Evolutionary conservation across 1,140 invertebrate species (phyloP).

Genomic region (Rhopalosiphum padi): DNA sequence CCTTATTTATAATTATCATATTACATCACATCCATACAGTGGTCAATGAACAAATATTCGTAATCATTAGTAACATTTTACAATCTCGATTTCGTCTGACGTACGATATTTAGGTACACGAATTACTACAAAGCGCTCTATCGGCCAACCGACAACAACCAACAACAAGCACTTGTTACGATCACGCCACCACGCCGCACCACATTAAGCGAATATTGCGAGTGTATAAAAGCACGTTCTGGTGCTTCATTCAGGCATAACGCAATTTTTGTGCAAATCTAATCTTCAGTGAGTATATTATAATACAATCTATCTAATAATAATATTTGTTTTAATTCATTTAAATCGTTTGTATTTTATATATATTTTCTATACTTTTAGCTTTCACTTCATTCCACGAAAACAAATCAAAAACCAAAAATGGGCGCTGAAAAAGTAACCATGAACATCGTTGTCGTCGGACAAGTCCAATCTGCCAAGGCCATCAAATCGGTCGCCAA

Average conservation of each 20-base stretch:
- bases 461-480: slow-evolving; percentile 6
- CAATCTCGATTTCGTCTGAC: too few relatives aligned
- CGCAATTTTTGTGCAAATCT: not conserved
- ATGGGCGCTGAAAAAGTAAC: not conserved
- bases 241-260: not conserved
- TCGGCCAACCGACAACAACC: not conserved
- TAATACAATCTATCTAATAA: too few relatives aligned
- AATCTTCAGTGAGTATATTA: not conserved
- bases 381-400: not conserved
- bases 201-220: not conserved
- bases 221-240: not conserved
- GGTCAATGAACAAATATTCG: too few relatives aligned
- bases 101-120: not conserved
- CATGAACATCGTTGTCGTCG: not conserved
- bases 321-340: too few relatives aligned
- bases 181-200: not conserved
- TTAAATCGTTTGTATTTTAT: not conserved
- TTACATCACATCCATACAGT: too few relatives aligned
- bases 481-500: not conserved
- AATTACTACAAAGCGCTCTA: not conserved
- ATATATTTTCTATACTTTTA: not conserved
- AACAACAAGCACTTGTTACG: not conserved
- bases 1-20: too few relatives aligned
- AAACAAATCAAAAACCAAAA: not conserved
- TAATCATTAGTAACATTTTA: too few relatives aligned